Evolutionary conservation across 1,140 invertebrate species (phyloP).

Genomic region (Bombus ignitus): DNA sequence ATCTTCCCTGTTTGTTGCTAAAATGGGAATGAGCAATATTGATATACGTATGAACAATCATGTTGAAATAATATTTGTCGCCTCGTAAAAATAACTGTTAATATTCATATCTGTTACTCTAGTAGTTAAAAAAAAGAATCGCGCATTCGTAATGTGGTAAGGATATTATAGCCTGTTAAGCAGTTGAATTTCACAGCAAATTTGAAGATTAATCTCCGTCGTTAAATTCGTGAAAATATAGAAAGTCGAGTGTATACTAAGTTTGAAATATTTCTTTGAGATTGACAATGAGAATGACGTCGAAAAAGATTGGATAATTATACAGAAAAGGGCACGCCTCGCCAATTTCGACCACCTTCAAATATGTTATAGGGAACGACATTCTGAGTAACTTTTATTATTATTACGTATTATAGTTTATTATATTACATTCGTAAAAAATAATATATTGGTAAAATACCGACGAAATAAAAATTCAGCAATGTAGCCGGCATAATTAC

Average conservation of each 20-base stretch:
- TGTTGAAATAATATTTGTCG: constrained; percentile 15
- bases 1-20: background rate
- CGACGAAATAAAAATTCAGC: too few relatives aligned
- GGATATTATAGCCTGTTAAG: constrained; percentile 10
- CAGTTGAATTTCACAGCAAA: constrained; percentile 10
- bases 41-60: constrained; percentile 12
- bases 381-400: too few relatives aligned
- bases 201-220: background rate
- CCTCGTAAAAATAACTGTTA: background rate
- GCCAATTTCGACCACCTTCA: too few relatives aligned
- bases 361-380: too few relatives aligned
- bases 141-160: too few relatives aligned
- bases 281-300: background rate
- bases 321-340: too few relatives aligned
- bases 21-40: constrained; percentile 5
- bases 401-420: too few relatives aligned
- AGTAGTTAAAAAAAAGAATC: background rate
- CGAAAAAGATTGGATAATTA: background rate
- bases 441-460: too few relatives aligned
- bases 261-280: background rate
- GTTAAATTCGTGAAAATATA: background rate
- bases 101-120: constrained; percentile 22
- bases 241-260: background rate
- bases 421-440: too few relatives aligned
- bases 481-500: too few relatives aligned